These are phyloP conservation scores for Stenchaetothrips biformis DNA, from an alignment of 2,888 invertebrate genomes.

Conservation along the genomic window DNA sequence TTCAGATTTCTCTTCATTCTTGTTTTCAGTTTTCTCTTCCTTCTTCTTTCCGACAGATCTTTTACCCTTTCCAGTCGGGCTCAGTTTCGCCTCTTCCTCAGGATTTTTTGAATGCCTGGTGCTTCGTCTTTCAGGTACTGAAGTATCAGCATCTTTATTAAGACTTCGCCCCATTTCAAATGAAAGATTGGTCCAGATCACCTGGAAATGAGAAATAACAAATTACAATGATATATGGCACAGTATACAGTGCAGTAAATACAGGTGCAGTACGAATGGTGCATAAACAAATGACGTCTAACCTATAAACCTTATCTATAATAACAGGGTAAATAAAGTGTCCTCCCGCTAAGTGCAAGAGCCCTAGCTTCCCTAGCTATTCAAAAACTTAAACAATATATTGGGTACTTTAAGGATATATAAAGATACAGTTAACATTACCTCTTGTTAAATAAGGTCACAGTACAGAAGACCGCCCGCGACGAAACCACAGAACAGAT, in stretches of 20 bases:
- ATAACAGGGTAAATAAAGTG: no score
- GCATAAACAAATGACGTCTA: background rate
- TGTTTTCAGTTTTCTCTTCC: background rate
- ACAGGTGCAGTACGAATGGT: background rate
- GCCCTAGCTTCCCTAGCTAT: no score
- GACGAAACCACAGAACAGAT: no score
- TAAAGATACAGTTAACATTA: no score
- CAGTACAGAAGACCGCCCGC: no score
- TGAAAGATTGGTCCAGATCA: background rate
- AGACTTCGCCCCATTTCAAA: background rate
- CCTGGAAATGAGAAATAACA: background rate
- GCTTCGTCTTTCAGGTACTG: background rate
- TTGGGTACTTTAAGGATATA: no score
- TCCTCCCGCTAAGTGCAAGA: no score
- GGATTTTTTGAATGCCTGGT: background rate
- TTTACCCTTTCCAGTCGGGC: background rate
- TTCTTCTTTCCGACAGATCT: background rate
- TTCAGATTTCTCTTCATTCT: background rate
- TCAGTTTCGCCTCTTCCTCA: background rate
- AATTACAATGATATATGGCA: background rate
- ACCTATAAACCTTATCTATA: background rate
- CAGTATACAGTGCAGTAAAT: background rate
- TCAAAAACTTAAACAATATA: no score
- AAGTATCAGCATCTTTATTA: background rate
- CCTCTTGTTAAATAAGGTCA: no score